Evolutionary conservation across 2,888 invertebrate genomes (phyloP).

Genomic region (Cactoblastis cactorum): DNA sequence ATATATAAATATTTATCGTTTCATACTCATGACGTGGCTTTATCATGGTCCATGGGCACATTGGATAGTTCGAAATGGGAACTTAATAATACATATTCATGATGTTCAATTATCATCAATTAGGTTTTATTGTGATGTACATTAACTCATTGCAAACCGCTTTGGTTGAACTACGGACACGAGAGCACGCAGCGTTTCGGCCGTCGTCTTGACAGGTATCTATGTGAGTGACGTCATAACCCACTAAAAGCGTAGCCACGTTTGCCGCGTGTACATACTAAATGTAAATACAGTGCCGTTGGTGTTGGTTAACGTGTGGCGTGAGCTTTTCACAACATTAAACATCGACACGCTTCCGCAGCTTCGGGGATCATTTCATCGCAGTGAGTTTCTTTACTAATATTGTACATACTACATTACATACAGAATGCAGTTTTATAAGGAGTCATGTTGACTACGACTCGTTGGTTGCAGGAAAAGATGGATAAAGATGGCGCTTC

Average conservation of each 20-base stretch:
- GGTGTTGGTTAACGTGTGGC: constrained; percentile 22
- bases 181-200: neutral
- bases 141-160: neutral
- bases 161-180: neutral
- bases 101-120: constrained; percentile 5
- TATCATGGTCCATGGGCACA: too few relatives aligned
- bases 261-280: constrained; percentile 13
- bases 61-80: too few relatives aligned
- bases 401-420: too few relatives aligned
- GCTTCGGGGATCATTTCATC: constrained; percentile 3
- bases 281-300: constrained; percentile 20
- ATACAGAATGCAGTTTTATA: neutral
- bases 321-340: constrained; percentile 19
- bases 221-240: constrained; percentile 10
- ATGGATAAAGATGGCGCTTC: constrained; percentile 23
- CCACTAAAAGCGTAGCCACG: constrained; percentile 20
- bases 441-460: neutral
- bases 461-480: constrained; percentile 16
- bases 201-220: neutral
- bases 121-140: neutral
- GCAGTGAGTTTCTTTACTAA: neutral
- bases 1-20: too few relatives aligned
- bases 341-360: constrained; percentile 10
- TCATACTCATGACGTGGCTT: neutral
- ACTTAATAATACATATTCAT: neutral